Evolutionary conservation across 2,888 invertebrate genomes (phyloP).

Genomic region (Embidobia sp.): DNA sequence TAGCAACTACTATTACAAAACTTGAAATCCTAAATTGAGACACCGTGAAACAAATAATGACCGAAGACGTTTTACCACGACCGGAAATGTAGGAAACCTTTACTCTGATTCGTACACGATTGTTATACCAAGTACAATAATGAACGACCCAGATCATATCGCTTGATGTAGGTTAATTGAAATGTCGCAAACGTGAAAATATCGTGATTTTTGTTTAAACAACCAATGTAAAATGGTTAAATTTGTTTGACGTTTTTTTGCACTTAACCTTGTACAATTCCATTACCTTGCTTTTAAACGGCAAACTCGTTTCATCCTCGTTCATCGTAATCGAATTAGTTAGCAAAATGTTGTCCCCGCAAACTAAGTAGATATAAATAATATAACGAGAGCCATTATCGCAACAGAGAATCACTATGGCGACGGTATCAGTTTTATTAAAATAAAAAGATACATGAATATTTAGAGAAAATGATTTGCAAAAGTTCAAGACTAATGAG

Average conservation of each 20-base stretch:
- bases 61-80: not conserved
- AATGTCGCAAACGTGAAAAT: not conserved
- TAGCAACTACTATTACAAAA: not conserved
- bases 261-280: not conserved
- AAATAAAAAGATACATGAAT: constrained; percentile 3
- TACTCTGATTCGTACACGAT: not conserved
- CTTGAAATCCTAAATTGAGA: not conserved
- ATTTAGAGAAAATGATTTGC: constrained; percentile 4
- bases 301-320: not conserved
- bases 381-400: constrained; percentile 6
- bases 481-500: too few species aligned
- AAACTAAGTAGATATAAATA: not conserved
- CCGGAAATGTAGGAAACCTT: not conserved
- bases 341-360: not conserved
- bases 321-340: not conserved
- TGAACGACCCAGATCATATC: not conserved
- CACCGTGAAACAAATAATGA: not conserved
- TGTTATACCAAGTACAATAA: not conserved
- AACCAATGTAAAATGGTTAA: constrained; percentile 5
- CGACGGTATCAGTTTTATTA: constrained; percentile 11
- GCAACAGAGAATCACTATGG: not conserved
- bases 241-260: not conserved
- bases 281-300: not conserved
- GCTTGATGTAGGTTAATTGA: constrained; percentile 10
- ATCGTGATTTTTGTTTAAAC: not conserved